A percentile compares a stretch with the other conserved stretches of the same genome.
phyloP scores from a whole-genome alignment of 2,888 invertebrate species.

The Lacanobia wlatinum region DNA sequence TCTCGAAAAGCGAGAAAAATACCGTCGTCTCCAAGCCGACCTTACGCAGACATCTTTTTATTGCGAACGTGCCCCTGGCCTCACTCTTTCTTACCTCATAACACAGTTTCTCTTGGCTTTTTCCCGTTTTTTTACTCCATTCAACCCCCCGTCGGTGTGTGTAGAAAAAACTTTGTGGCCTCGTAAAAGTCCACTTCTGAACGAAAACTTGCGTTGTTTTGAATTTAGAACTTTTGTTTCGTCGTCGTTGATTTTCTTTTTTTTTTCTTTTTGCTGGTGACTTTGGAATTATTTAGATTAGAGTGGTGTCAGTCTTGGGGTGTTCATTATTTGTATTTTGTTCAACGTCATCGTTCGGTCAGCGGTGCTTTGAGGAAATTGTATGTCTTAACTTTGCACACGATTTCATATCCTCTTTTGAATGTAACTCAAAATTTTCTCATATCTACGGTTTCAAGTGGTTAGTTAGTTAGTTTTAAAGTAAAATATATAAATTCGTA shows the following conservation, averaged over 20 bases:
- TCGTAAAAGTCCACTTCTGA: constrained; percentile 67
- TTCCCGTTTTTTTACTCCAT: constrained; percentile 72
- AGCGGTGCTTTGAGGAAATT: constrained; percentile 28
- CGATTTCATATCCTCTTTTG: background rate
- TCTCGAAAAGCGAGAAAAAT: constrained; percentile 80
- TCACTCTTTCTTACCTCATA: constrained; percentile 88
- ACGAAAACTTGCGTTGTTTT: constrained; percentile 70
- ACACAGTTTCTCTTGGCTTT: constrained; percentile 86
- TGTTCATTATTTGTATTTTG: constrained; percentile 15
- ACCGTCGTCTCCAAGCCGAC: constrained; percentile 81
- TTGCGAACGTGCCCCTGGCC: constrained; percentile 87
- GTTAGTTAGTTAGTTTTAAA: background rate
- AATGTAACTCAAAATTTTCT: background rate
- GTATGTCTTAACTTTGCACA: constrained; percentile 33
- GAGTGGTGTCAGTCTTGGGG: constrained; percentile 1
- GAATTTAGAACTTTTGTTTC: constrained; percentile 70
- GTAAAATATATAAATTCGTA: no score
- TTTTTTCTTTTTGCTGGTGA: constrained; percentile 37
- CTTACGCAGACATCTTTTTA: constrained; percentile 88
- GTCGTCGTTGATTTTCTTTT: constrained; percentile 53
- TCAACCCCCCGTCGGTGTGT: constrained; percentile 74
- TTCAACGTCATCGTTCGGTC: constrained; percentile 18
- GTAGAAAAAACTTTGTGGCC: constrained; percentile 78
- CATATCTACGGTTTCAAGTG: background rate
- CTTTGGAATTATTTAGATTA: constrained; percentile 51